These are phyloP conservation scores for Merops nubicus DNA, from an alignment of 2,113 vertebrate species.

Conservation along the genomic window DNA sequence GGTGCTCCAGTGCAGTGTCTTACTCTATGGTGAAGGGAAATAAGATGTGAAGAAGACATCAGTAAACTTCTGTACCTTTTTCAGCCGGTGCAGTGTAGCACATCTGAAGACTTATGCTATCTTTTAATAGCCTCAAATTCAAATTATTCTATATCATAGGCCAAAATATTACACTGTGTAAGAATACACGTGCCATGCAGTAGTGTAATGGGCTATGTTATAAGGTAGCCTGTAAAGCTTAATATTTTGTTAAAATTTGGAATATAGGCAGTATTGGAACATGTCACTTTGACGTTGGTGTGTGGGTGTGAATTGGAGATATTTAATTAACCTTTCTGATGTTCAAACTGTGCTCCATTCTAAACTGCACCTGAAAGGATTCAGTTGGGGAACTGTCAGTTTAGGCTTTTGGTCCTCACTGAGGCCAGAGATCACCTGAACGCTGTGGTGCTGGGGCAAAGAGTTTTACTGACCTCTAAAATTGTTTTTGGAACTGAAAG, in stretches of 20 bases:
- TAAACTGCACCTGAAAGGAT: background rate
- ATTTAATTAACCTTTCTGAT: background rate
- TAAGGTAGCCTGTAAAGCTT: background rate
- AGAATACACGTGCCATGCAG: background rate
- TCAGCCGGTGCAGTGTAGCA: background rate
- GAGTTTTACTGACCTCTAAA: background rate
- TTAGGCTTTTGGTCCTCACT: background rate
- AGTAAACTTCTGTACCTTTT: fast-evolving
- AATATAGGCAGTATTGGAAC: background rate
- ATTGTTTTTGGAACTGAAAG: background rate
- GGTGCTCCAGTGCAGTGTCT: background rate
- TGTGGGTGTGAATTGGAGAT: background rate
- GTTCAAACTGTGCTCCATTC: background rate
- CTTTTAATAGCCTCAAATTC: background rate
- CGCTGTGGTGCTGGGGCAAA: background rate
- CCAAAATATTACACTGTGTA: background rate
- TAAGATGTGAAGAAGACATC: background rate
- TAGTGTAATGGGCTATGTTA: background rate
- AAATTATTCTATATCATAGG: background rate
- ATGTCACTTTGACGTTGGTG: background rate
- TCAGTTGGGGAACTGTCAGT: background rate
- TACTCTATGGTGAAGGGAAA: background rate
- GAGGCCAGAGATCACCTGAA: background rate
- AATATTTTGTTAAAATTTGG: background rate
- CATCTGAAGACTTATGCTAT: background rate